These are phyloP conservation scores for Progne subis DNA, from an alignment of 2,113 vertebrate genomes.

Conservation along the genomic window DNA sequence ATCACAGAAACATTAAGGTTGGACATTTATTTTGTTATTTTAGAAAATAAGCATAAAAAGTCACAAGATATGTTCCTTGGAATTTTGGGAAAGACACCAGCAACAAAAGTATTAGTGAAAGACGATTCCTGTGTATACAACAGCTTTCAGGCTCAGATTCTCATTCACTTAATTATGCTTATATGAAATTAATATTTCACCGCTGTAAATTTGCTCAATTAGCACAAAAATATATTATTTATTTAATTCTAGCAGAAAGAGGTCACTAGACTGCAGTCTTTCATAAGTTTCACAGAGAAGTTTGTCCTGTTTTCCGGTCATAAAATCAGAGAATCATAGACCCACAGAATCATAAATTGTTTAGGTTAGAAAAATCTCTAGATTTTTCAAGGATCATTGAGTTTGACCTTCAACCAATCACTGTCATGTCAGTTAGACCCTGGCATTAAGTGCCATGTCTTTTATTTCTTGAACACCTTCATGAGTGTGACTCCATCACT, in stretches of 20 bases:
- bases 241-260: neutral
- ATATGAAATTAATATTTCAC: neutral
- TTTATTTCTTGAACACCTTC: neutral
- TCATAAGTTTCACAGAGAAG: neutral
- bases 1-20: neutral
- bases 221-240: neutral
- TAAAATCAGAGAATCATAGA: neutral
- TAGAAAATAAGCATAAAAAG: neutral
- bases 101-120: neutral
- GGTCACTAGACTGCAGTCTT: neutral
- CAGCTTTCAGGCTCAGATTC: fast-evolving
- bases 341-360: neutral
- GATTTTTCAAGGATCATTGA: neutral
- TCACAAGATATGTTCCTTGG: fast-evolving
- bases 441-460: neutral
- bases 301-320: neutral
- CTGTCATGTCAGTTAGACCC: neutral
- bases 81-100: neutral
- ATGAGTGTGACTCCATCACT: fast-evolving
- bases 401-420: neutral
- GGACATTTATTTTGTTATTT: neutral
- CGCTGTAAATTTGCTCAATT: neutral
- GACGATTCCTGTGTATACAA: neutral
- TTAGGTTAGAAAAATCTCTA: neutral
- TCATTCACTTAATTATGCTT: neutral